Evolutionary conservation across 2,113 vertebrate species (phyloP).

Genomic region (Hippocampus zosterae): DNA sequence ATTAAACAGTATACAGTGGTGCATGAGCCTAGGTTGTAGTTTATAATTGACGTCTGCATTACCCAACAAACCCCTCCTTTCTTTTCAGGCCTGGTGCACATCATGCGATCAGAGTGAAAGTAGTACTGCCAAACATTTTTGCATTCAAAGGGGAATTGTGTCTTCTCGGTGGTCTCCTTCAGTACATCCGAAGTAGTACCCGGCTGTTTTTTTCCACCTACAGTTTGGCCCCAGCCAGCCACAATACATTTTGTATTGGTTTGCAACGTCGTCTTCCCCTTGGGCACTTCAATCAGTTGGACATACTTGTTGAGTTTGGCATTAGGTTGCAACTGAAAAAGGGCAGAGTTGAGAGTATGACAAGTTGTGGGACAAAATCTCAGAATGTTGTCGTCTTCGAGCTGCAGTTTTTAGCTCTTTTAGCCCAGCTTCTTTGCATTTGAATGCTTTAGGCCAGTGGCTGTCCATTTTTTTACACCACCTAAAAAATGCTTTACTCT

Average conservation of each 20-base stretch:
- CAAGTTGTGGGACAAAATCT: neutral
- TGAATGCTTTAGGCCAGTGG: no score
- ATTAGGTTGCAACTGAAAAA: slow-evolving; percentile 43
- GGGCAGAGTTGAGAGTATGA: neutral
- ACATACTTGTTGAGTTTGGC: slow-evolving; percentile 47
- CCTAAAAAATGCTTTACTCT: no score
- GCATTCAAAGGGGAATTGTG: slow-evolving; percentile 22
- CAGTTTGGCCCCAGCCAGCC: slow-evolving; percentile 57
- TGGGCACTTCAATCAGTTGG: slow-evolving; percentile 21
- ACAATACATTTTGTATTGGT: slow-evolving; percentile 33
- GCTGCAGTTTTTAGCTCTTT: neutral
- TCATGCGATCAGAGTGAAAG: slow-evolving; percentile 36
- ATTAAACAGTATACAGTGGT: slow-evolving; percentile 9
- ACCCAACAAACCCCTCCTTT: slow-evolving; percentile 55
- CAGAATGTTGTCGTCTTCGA: neutral
- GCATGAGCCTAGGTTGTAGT: neutral
- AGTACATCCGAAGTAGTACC: slow-evolving; percentile 2
- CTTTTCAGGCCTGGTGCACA: slow-evolving; percentile 47
- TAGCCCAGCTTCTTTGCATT: no score
- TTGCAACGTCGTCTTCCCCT: slow-evolving; percentile 15
- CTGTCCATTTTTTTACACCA: no score
- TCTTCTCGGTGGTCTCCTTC: slow-evolving; percentile 37
- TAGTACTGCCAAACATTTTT: neutral
- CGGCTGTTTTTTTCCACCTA: neutral
- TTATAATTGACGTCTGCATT: slow-evolving; percentile 4